A percentile compares a stretch with the other conserved stretches of the same genome.
Evolutionary conservation across 1,140 invertebrate species (phyloP).

Genomic region (Acromyrmex echinatior): DNA sequence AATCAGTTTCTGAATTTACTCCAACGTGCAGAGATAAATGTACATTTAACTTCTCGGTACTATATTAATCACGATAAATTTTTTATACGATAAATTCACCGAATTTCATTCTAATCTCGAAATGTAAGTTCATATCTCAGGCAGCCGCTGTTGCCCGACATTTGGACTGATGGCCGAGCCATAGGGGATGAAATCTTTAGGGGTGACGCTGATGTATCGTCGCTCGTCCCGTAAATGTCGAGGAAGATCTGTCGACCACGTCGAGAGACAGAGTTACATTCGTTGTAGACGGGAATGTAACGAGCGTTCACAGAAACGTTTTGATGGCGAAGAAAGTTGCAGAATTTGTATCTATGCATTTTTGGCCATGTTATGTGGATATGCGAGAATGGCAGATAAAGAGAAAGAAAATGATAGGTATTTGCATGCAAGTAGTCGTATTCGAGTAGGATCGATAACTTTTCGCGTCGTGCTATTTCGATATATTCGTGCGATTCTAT

Average conservation of each 20-base stretch:
- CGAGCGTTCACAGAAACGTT: slow-evolving; percentile 1
- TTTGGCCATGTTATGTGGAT: neutral
- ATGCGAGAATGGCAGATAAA: neutral
- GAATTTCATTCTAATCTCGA: slow-evolving; percentile 39
- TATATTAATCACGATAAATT: slow-evolving; percentile 39
- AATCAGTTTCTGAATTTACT: slow-evolving; percentile 7
- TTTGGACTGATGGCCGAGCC: slow-evolving; percentile 49
- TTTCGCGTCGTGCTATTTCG: neutral
- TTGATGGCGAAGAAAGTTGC: slow-evolving; percentile 6
- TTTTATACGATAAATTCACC: slow-evolving; percentile 16
- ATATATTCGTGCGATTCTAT: neutral
- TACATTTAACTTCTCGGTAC: neutral
- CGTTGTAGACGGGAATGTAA: slow-evolving; percentile 39
- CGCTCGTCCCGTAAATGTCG: slow-evolving; percentile 46
- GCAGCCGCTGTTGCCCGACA: slow-evolving; percentile 31
- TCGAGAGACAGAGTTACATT: slow-evolving; percentile 36
- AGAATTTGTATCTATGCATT: neutral
- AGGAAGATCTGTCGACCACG: slow-evolving; percentile 52
- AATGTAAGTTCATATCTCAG: slow-evolving; percentile 61
- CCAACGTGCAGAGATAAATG: neutral
- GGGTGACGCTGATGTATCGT: slow-evolving; percentile 56
- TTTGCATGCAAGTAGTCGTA: slow-evolving; percentile 37
- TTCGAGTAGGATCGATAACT: slow-evolving; percentile 24
- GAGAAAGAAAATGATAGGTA: neutral
- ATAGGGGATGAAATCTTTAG: slow-evolving; percentile 53